Base-by-base conservation (phyloP, 2,888 invertebrate species). In the Mythimna albipuncta region DNA sequence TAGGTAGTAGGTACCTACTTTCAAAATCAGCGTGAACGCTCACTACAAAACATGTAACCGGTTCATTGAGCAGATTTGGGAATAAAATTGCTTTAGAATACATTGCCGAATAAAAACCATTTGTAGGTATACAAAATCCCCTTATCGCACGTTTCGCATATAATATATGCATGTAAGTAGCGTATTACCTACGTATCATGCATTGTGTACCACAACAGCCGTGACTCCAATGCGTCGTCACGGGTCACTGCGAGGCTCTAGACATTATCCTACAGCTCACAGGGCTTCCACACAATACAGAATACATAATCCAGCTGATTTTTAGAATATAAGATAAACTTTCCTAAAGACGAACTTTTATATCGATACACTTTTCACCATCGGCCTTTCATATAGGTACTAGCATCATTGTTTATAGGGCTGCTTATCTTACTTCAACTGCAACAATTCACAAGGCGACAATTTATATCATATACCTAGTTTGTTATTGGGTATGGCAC, bases 181-280 rank as follows among this genome's bases (percentile, higher is more conserved):
- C 66, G 65, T 72, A 69, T 77, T 73, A 80, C 70, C 72, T 85
- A 80, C 74, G 76, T 85, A 76, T 75, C 69, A 67, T 79, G 75
- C 73, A 77, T 85, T 85, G 79, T 85, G 64, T 73, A 71, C 64
- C 50, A 79, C 66, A 70, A 78, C 80, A 90, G 77, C 93, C 92
- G 85, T 93, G 92, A 90, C 91, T 92, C 86, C 85, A 86, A 90
- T 92, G 89, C 88, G 82, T 86, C 87, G 92, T 90, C 88, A 91
- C 89, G 93, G 93, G 92, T 92, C 92, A 92, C 88, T 80, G 92
- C 91, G 81, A 85, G 81, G 80, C 78, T 81, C 81, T 83, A 82
- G 77, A 83, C 78, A 81, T 85, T 81, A 86, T 85, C 66, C 80
- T 75, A 78, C 80, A 61, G 69, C 68, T 83, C 70, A 67, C 71